phyloP scores from a whole-genome alignment of 1,140 invertebrate species.

The Anoplophora glabripennis region DNA sequence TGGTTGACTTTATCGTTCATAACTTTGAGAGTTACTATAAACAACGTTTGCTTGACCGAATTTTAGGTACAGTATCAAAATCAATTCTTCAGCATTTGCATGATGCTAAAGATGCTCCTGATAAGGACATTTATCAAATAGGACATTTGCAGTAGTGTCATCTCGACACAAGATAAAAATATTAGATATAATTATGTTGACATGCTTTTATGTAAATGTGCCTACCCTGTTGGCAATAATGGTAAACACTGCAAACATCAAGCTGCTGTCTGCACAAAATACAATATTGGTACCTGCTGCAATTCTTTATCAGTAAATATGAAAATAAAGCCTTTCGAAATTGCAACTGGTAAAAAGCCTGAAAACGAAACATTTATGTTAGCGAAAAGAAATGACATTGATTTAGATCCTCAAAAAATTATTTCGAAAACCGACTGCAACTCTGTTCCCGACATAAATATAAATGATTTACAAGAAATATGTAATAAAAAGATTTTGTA shows the following conservation, averaged over 20 bases:
- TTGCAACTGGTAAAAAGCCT: no score
- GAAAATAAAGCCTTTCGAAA: no score
- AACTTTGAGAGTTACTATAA: background rate
- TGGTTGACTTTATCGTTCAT: background rate
- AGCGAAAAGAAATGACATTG: background rate
- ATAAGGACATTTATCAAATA: no score
- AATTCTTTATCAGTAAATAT: background rate
- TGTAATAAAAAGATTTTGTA: background rate
- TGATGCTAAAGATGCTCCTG: no score
- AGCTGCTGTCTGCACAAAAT: background rate
- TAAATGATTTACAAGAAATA: conserved; percentile 1
- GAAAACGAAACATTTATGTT: no score
- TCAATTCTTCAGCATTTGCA: no score
- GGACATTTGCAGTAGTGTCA: no score
- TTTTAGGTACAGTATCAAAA: no score
- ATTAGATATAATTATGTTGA: no score
- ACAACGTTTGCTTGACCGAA: background rate
- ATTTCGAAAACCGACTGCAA: background rate
- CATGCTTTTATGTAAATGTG: conserved; percentile 3
- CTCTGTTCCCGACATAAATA: no score
- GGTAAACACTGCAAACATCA: conserved; percentile 6
- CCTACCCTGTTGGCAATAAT: background rate
- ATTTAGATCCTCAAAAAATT: background rate
- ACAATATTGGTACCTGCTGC: background rate
- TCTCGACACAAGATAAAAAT: no score